Conservation (phyloP, 2,888 invertebrate genomes). For the Idaea dimidiata region DNA sequence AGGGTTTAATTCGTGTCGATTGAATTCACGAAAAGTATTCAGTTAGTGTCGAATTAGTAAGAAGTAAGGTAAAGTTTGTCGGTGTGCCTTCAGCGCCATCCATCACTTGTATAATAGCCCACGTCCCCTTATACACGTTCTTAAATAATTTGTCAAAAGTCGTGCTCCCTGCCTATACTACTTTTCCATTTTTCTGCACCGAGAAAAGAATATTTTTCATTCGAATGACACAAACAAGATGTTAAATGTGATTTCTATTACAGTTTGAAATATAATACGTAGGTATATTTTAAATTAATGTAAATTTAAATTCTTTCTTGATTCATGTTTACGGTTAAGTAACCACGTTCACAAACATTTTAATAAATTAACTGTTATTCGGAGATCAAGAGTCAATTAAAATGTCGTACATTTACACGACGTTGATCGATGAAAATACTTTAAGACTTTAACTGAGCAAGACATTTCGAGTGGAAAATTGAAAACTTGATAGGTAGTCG, state of each 20-base stretch:
- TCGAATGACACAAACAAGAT: conserved; percentile 35
- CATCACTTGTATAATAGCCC: conserved; percentile 72
- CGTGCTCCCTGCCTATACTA: conserved; percentile 55
- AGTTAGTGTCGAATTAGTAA: conserved; percentile 38
- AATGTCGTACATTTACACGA: conserved; percentile 31
- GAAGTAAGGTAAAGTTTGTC: conserved; percentile 62
- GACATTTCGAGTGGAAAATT: conserved; percentile 29
- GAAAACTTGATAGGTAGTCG: conserved; percentile 19
- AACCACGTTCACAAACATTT: conserved; percentile 5
- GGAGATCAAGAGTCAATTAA: conserved; percentile 21
- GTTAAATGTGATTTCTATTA: conserved; percentile 15
- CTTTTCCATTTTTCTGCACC: conserved; percentile 55
- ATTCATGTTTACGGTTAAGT: not conserved
- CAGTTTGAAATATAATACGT: not conserved
- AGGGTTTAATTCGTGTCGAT: not conserved
- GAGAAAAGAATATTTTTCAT: conserved; percentile 45
- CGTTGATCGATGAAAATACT: conserved; percentile 43
- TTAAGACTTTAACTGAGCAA: conserved; percentile 30
- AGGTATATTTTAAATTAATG: conserved; percentile 11
- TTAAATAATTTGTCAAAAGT: conserved; percentile 79
- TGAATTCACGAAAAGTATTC: conserved; percentile 9
- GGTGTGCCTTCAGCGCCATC: conserved; percentile 65
- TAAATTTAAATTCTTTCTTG: conserved; percentile 16
- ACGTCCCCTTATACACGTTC: conserved; percentile 74
- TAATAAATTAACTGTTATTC: conserved; percentile 1